phyloP scores from a whole-genome alignment of 1,140 invertebrate species.

The Vanessa atalanta region DNA sequence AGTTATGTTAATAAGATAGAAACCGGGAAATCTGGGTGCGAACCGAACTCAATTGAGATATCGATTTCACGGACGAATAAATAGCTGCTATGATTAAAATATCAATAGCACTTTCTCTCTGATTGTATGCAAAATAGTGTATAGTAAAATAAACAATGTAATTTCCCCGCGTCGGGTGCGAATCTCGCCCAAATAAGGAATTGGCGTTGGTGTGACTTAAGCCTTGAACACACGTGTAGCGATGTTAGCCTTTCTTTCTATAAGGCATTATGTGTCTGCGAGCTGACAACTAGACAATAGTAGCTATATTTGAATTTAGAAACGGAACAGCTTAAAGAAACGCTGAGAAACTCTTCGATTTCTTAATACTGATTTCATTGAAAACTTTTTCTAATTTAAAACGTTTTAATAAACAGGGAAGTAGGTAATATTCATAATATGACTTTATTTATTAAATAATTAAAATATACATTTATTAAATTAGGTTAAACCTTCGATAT shows the following conservation, averaged over 20 bases:
- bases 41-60: constrained; percentile 57
- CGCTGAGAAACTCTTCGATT: not conserved
- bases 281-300: constrained; percentile 28
- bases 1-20: constrained; percentile 40
- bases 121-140: constrained; percentile 75
- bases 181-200: constrained; percentile 52
- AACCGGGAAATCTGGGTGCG: constrained; percentile 35
- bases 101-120: constrained; percentile 71
- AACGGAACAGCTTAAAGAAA: constrained; percentile 14
- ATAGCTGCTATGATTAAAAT: constrained; percentile 70
- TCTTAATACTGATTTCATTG: not conserved
- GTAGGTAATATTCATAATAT: too few species aligned
- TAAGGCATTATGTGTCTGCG: constrained; percentile 25
- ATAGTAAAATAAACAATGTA: constrained; percentile 65
- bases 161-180: constrained; percentile 53
- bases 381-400: too few species aligned
- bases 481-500: too few species aligned
- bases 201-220: constrained; percentile 41
- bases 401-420: too few species aligned
- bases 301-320: constrained; percentile 31
- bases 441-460: too few species aligned
- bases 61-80: constrained; percentile 65
- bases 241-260: constrained; percentile 18
- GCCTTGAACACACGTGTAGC: constrained; percentile 19
- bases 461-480: too few species aligned